Base-by-base conservation (phyloP, 2,113 vertebrate species). In the Hippopotamus amphibius region DNA sequence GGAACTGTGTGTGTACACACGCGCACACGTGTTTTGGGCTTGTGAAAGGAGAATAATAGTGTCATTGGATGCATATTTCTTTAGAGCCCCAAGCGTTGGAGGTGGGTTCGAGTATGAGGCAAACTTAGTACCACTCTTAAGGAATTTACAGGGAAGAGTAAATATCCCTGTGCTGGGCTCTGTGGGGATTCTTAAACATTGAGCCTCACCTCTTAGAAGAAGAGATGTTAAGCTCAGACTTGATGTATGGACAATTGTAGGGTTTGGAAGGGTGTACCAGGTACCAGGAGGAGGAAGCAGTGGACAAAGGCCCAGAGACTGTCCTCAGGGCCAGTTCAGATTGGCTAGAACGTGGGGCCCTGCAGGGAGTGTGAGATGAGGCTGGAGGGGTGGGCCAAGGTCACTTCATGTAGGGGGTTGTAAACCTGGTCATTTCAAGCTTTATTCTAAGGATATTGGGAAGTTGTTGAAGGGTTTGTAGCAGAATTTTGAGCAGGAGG, bases 301-400 rank as follows among this genome's bases (percentile, higher is more conserved):
- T 21, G 6, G 79, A 46, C 33, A 71, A 16, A 50, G 61, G 11
- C 53, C 16, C 16, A 91, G 65, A 55, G 43, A 22, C 57, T 11
- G 4, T 4, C 13, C 9, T 71, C 24, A 5, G 65, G 26, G 5
- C n/a, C 33, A 5, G 5, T 48, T 63, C 63, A 91, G 33, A 2
- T 59, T 66, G 77, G 11, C 46, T 61, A 53, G 30, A 69, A 43
- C 19, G 12, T n/a, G 17, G n/a, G 43, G 19, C 12, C 0, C 11
- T 2, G 19, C 16, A 43, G 30, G 41, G 30, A 8, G 15, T 37
- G 30, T 43, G 33, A 41, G 37, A 4, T 28, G 41, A 69, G 9
- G 9, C 30, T 10, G 21, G 3, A 53, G 9, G 5, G 1, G 2
- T 17, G 1, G n/a, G 12, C 11, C 7, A 3, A 7, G 37, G 26